Evolutionary conservation across 1,140 invertebrate species (phyloP).

Genomic region (Laodelphax striatellus): DNA sequence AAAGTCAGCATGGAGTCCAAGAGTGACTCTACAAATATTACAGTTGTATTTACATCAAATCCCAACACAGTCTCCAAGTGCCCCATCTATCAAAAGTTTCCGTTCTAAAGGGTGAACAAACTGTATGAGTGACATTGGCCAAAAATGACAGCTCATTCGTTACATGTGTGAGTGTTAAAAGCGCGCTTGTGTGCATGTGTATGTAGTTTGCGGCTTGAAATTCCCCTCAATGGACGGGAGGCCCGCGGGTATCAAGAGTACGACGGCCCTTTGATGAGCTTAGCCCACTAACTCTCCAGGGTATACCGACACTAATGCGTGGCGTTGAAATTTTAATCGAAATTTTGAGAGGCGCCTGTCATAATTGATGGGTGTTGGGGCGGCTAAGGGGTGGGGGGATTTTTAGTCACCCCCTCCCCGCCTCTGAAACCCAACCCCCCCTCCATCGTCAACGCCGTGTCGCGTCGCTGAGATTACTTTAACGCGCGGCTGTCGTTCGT

Average conservation of each 20-base stretch:
- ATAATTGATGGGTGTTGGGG: conserved; percentile 7
- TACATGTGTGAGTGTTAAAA: neutral
- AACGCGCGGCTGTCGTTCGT: neutral
- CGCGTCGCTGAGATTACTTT: neutral
- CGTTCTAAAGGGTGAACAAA: too few species aligned
- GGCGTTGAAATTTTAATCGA: conserved; percentile 8
- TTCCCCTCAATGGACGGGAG: neutral
- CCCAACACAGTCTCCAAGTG: too few species aligned
- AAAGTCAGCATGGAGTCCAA: too few species aligned
- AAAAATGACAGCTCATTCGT: too few species aligned
- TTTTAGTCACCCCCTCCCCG: neutral
- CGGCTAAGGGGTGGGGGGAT: neutral
- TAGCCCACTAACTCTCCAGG: neutral
- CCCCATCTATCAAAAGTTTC: too few species aligned
- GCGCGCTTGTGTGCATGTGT: neutral
- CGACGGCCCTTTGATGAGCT: neutral
- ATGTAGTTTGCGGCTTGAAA: neutral
- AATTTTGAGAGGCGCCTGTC: conserved; percentile 8
- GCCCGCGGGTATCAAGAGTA: neutral
- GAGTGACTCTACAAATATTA: too few species aligned
- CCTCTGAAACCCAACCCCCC: too few species aligned
- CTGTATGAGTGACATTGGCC: too few species aligned
- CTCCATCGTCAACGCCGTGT: too few species aligned
- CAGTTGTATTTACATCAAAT: too few species aligned
- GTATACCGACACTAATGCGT: conserved; percentile 2